Conservation (phyloP, 1,140 invertebrate species). For the Drosophila watanabei region DNA sequence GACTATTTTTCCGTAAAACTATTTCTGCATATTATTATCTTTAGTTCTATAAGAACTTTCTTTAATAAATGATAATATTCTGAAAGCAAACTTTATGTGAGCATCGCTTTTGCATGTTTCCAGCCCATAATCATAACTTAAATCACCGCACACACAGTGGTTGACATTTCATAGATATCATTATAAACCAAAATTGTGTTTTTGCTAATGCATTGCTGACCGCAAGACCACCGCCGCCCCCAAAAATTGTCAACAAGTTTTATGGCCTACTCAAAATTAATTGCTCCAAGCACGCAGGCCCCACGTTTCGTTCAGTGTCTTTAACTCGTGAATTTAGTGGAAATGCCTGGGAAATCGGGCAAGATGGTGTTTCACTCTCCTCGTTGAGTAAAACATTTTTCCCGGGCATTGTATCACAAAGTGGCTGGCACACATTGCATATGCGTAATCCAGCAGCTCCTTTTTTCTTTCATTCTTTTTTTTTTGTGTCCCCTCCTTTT, state of each 20-base stretch:
- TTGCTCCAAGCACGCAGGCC: conserved; percentile 16
- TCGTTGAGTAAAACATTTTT: conserved; percentile 19
- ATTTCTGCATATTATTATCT: neutral
- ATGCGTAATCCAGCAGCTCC: conserved; percentile 75
- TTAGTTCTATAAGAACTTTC: neutral
- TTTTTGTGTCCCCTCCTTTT: conserved; percentile 29
- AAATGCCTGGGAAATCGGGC: neutral
- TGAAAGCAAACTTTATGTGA: conserved; percentile 4
- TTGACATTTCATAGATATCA: conserved; percentile 38
- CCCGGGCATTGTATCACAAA: conserved; percentile 63
- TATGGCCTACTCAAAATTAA: conserved; percentile 39
- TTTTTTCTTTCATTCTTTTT: conserved; percentile 10
- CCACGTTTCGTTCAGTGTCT: conserved; percentile 5
- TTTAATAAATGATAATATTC: conserved; percentile 2
- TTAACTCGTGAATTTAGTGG: conserved; percentile 16
- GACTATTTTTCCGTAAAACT: neutral
- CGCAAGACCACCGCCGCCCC: conserved; percentile 9
- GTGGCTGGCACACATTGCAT: conserved; percentile 74
- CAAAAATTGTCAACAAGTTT: conserved; percentile 51
- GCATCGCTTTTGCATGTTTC: conserved; percentile 22
- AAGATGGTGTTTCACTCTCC: conserved; percentile 5
- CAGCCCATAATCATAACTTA: conserved; percentile 37
- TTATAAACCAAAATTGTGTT: conserved; percentile 42
- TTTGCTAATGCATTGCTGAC: conserved; percentile 37
- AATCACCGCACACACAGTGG: conserved; percentile 12